Conservation (phyloP, 2,113 vertebrate genomes). For the Calidris pugnax region DNA sequence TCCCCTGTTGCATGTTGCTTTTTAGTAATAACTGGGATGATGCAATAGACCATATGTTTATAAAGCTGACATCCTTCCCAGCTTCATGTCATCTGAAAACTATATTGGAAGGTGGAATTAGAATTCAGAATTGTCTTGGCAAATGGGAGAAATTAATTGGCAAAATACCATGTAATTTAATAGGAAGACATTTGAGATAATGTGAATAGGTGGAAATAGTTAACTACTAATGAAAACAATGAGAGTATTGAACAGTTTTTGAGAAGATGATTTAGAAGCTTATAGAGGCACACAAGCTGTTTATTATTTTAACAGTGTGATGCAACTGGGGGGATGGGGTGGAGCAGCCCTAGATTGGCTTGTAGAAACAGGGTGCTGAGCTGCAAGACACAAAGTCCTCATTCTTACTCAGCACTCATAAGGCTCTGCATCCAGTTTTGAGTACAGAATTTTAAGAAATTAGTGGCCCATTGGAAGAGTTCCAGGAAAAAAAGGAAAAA, state of each 20-base stretch:
- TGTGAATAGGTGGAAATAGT: neutral
- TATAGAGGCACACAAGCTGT: neutral
- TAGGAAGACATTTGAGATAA: neutral
- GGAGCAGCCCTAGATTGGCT: neutral
- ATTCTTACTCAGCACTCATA: neutral
- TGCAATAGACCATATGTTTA: neutral
- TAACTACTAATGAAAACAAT: neutral
- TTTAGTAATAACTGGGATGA: neutral
- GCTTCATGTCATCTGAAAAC: neutral
- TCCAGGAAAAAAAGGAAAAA: neutral
- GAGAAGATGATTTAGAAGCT: neutral
- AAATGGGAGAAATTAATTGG: neutral
- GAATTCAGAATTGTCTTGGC: neutral
- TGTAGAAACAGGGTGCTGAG: neutral
- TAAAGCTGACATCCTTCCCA: conserved; percentile 1
- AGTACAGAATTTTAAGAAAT: neutral
- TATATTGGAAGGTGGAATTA: neutral
- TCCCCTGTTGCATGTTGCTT: neutral
- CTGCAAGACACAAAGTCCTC: neutral
- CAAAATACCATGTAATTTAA: neutral
- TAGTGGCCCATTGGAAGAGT: neutral
- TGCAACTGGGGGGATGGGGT: neutral
- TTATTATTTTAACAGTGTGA: neutral
- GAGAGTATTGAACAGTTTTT: neutral
- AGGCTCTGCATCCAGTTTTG: neutral